These are phyloP conservation scores for Siderastrea siderea DNA, from an alignment of 92 coral and sea anemone genomes.

Conservation along the genomic window DNA sequence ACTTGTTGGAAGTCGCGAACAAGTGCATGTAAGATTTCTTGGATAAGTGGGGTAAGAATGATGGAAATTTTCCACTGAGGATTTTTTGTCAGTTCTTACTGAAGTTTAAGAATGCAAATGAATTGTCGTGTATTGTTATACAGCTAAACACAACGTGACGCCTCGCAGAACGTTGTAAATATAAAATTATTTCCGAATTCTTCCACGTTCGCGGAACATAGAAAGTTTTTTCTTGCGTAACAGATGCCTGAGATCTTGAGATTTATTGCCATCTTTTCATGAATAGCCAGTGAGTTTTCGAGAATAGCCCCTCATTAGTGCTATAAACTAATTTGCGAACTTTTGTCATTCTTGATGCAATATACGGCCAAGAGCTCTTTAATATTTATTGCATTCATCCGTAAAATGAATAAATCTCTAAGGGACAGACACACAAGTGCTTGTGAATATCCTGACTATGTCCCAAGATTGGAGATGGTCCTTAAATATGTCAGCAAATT, in stretches of 20 bases:
- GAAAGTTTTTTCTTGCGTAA: not conserved
- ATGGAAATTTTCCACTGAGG: not conserved
- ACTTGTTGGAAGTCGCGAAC: too few relatives aligned
- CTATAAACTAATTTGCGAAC: not conserved
- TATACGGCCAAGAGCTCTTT: not conserved
- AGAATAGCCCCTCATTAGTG: not conserved
- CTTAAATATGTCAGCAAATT: too few relatives aligned
- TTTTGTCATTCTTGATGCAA: not conserved
- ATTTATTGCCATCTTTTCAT: not conserved
- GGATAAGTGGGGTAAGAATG: not conserved
- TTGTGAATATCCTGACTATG: too few relatives aligned
- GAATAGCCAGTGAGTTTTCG: not conserved
- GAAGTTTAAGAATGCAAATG: constrained; percentile 13
- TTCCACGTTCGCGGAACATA: not conserved
- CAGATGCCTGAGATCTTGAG: not conserved
- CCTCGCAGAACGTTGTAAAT: not conserved
- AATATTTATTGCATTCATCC: not conserved
- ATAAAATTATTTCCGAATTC: not conserved
- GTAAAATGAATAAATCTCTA: not conserved
- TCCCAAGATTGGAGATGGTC: too few relatives aligned
- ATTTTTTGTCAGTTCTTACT: not conserved
- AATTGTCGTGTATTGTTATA: not conserved
- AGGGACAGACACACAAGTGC: not conserved
- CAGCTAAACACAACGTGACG: constrained; percentile 1
- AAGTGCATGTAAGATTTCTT: too few relatives aligned